Base-by-base conservation (phyloP, 1,140 invertebrate genomes). In the Acromyrmex echinatior region DNA sequence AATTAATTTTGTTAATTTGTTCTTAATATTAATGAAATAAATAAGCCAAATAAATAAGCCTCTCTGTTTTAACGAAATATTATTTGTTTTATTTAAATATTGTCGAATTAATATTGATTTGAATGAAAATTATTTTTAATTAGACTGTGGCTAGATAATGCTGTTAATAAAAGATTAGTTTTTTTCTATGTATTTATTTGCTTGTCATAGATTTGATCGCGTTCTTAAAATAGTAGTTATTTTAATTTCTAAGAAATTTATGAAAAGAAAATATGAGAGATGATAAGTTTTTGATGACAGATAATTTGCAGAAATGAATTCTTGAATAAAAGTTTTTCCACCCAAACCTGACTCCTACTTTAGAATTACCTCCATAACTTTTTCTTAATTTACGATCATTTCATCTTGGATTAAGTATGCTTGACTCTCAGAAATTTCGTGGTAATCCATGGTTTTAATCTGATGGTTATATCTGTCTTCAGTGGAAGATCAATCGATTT, bases 311-410 rank as follows among this genome's bases (percentile, higher is more conserved):
- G 6, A 18, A 56, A 70, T 70, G 2, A 81, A 70, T 70, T 70
- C 28, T 70, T 60, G 14, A 45, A 35, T 39, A 56, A 39, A 70
- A 45, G 28, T 81, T 81, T 21, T 3, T 21, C 7, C 25, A 0
- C 35, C 35, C 62, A 68, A 77, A 68, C 49, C 4, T 25, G 49
- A 53, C 5, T 56, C 0, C 28, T 53, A 80, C n/a, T 70, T 70
- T 18, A 12, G 31, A 25, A 81, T 81, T 58, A 39, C 1, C 31
- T 35, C 31, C 14, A 6, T 51, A 68, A 80, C 28, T 80, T 35
- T 56, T 80, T 28, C 28, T 53, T 53, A 53, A 80, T 80, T 80
- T 68, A 53, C 18, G 21, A 6, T 25, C 28, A 68, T 80, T 68
- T 78, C 21, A 12, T 65, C 18, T 53, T 56, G 35, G 49, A 51